Conservation (phyloP, 2,113 vertebrate genomes). For the Trichechus manatus region DNA sequence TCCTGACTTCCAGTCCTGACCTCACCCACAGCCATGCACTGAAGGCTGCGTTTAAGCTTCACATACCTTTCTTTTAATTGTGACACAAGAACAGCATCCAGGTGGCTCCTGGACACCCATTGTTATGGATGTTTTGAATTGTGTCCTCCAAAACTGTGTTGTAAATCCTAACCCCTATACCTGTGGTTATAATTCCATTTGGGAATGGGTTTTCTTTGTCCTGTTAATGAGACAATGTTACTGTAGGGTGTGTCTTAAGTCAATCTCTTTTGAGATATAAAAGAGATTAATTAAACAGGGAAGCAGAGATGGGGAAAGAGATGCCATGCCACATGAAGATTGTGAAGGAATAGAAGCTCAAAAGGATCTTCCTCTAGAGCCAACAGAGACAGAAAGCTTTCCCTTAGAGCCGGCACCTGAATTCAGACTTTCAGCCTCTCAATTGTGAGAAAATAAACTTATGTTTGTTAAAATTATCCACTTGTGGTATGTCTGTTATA, state of each 20-base stretch:
- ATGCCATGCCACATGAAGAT: background rate
- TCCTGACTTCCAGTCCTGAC: background rate
- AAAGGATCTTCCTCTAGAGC: no score
- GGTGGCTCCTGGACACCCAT: background rate
- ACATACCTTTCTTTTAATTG: background rate
- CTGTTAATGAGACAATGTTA: background rate
- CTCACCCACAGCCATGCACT: background rate
- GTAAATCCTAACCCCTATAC: background rate
- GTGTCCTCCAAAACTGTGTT: background rate
- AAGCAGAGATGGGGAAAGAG: background rate
- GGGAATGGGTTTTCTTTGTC: background rate
- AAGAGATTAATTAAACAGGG: background rate
- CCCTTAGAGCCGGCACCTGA: no score
- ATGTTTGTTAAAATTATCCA: no score
- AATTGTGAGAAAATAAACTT: no score
- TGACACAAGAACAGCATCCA: background rate
- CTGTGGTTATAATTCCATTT: background rate
- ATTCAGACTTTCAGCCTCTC: no score
- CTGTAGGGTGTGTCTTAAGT: background rate
- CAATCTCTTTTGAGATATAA: background rate
- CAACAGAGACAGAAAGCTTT: no score
- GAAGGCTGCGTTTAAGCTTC: background rate
- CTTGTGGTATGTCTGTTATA: no score
- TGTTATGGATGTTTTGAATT: background rate
- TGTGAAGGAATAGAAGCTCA: background rate